These are phyloP conservation scores for Rhinopomastus cyanomelas DNA, from an alignment of 2,113 vertebrate genomes.

Conservation along the genomic window DNA sequence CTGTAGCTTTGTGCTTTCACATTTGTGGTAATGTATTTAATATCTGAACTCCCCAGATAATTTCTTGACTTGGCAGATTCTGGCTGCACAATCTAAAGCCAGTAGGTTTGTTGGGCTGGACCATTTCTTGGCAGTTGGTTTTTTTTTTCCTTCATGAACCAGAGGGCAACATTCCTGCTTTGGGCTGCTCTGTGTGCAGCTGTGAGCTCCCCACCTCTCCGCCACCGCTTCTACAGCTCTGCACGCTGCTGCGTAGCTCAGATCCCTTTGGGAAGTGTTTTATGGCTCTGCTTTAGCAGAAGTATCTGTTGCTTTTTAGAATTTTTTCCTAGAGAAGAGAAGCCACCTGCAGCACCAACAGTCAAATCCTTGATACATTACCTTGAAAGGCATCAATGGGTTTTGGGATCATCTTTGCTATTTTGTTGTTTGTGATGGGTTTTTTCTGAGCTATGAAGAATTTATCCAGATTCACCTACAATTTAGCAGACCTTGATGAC, in stretches of 20 bases:
- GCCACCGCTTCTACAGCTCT: not conserved
- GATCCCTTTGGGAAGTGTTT: not conserved
- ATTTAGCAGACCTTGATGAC: not conserved
- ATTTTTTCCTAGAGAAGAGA: not conserved
- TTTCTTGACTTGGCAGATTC: not conserved
- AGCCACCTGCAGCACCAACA: not conserved
- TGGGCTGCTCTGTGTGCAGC: not conserved
- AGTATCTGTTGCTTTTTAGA: not conserved
- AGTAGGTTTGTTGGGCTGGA: not conserved
- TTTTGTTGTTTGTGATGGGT: not conserved
- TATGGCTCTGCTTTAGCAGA: not conserved
- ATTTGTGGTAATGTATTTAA: not conserved
- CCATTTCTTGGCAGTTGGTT: not conserved
- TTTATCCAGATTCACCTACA: not conserved
- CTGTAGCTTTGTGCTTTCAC: not conserved
- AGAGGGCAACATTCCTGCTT: not conserved
- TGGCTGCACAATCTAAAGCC: not conserved
- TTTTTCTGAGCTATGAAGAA: not conserved
- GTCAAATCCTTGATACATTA: not conserved
- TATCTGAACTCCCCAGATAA: not conserved
- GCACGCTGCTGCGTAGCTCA: accelerated
- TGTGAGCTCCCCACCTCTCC: not conserved
- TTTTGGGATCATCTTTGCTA: not conserved
- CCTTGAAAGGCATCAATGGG: not conserved
- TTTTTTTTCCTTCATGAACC: not conserved